Evolutionary conservation across 2,888 invertebrate species (phyloP).

Genomic region (Folsomia candida): DNA sequence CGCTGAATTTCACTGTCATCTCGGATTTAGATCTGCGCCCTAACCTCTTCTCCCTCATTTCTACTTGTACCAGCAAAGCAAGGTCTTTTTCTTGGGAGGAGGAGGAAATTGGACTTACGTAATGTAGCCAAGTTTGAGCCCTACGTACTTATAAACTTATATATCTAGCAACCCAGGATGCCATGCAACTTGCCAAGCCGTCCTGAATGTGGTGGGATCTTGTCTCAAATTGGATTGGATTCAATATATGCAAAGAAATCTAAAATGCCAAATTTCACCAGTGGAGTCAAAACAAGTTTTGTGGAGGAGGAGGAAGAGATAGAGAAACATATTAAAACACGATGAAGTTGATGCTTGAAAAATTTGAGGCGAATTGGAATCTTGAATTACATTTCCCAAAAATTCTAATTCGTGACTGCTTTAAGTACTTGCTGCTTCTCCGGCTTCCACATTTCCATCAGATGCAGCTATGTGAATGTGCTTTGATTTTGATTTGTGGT

Average conservation of each 20-base stretch:
- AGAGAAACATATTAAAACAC: neutral
- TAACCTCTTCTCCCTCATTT: neutral
- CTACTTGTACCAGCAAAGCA: neutral
- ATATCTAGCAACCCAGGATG: too few relatives aligned
- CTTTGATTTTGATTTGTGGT: conserved; percentile 4
- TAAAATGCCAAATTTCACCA: neutral
- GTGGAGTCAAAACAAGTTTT: neutral
- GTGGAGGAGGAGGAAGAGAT: neutral
- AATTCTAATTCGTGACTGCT: neutral
- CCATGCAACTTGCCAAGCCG: neutral
- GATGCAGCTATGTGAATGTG: neutral
- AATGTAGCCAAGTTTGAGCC: neutral
- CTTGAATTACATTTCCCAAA: neutral
- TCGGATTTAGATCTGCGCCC: neutral
- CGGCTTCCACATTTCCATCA: neutral
- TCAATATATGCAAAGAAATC: neutral
- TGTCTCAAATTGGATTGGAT: neutral
- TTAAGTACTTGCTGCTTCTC: neutral
- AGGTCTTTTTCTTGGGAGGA: neutral
- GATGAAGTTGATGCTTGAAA: neutral
- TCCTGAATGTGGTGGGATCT: neutral
- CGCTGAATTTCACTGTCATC: neutral
- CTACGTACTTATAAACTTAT: too few relatives aligned
- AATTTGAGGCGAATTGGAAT: neutral
- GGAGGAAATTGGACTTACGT: neutral